phyloP scores from a whole-genome alignment of 2,888 invertebrate species.

The Drosophila peninsularis region DNA sequence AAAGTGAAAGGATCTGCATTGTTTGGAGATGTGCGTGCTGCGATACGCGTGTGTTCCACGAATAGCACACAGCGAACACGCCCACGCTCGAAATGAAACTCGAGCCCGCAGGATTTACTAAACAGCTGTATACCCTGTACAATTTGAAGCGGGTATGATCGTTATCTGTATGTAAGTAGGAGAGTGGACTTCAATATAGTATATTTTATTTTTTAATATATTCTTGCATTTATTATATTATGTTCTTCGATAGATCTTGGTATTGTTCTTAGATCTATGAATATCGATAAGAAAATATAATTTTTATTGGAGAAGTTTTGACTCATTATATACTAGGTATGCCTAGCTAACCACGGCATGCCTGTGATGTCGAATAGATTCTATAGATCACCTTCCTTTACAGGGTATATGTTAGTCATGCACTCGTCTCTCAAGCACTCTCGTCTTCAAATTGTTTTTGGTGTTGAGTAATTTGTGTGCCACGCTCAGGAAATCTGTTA shows the following conservation, averaged over 20 bases:
- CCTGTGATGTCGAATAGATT: not conserved
- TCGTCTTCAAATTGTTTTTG: slow-evolving; percentile 29
- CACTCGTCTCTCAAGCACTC: rapidly evolving
- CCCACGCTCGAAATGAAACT: slow-evolving; percentile 50
- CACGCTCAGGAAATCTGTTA: slow-evolving; percentile 70
- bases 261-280: not conserved
- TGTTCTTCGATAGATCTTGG: not conserved
- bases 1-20: slow-evolving; percentile 33
- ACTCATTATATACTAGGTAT: not conserved
- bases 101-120: slow-evolving; percentile 49
- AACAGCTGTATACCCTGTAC: not conserved
- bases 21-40: slow-evolving; percentile 69
- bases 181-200: too few relatives aligned
- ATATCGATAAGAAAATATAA: not conserved
- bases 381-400: not conserved
- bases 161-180: not conserved
- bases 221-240: not conserved
- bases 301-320: not conserved
- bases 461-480: slow-evolving; percentile 77
- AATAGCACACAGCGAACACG: slow-evolving; percentile 43
- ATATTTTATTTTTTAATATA: not conserved
- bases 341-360: too few relatives aligned
- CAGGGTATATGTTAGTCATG: not conserved
- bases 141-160: not conserved
- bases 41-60: slow-evolving; percentile 75